Evolutionary conservation across 2,888 invertebrate genomes (phyloP), one percentile per base, ranked within the genome.

Genomic region (Strigamia crassipes): DNA sequence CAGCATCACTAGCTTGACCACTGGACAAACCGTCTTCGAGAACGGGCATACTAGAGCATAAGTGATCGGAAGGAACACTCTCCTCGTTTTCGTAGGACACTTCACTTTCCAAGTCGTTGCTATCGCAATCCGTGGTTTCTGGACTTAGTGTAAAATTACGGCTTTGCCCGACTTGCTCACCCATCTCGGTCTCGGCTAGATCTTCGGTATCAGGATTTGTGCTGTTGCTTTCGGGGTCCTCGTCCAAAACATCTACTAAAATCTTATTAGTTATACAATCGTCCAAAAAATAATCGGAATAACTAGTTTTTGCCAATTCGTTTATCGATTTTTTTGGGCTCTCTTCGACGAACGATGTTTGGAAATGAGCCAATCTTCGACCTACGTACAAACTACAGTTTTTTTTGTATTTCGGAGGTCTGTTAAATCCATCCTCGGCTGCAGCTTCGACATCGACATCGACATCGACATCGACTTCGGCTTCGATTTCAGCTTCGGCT

Each of bases 11-110:
- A 0, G 93, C 95, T 87, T 96, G 96, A 1, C 96, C 96, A 51
- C 96, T 96, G 1, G 96, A 96, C 82, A 97, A 90, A 0, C 96
- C 97, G 88, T 97, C 97, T 87, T 97, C 96, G 77, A 97, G 91
- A 18, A 96, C 93, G 0, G 97, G 97, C 94, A 97, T 94, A 78
- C 84, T 84, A 21, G 83, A 83, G 78, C 83, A 83, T 21, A 83
- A 79, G 91, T 86, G 93, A 31, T 86, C 86, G 6, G 87, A 87
- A 84, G 87, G 86, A 82, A 87, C 83, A 82, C 87, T 87, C 15
- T 87, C 87, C 83, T 88, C 88, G 82, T 87, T 86, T 84, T 94
- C 91, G 31, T 85, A 82, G 78, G 94, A 94, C 84, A 94, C 92
- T 88, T 95, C 93, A 88, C 94, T 96, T 88, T 95, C 94, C 86